A percentile compares a stretch with the other conserved stretches of the same genome.
Evolutionary conservation across 1,140 invertebrate genomes (phyloP).

Genomic region (Brachionus plicatilis): DNA sequence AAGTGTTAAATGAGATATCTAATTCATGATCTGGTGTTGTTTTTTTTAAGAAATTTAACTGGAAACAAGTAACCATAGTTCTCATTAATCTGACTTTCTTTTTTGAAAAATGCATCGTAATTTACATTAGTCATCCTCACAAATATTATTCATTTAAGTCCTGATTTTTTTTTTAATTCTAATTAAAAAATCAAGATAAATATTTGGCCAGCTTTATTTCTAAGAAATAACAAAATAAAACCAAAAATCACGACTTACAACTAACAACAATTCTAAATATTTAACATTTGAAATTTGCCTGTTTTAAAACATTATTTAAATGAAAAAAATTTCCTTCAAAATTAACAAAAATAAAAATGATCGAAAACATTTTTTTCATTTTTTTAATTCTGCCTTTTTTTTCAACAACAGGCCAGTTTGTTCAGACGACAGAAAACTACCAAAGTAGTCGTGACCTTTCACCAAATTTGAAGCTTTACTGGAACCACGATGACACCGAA

Average conservation of each 20-base stretch:
- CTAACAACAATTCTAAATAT: background rate
- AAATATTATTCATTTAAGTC: too few relatives aligned
- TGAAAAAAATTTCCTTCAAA: background rate
- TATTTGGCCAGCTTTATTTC: background rate
- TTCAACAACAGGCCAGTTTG: background rate
- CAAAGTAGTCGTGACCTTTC: background rate
- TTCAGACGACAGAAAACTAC: background rate
- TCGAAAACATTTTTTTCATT: background rate
- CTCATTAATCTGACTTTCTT: too few relatives aligned
- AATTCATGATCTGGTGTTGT: too few relatives aligned
- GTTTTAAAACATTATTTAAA: background rate
- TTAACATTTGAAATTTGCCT: slow-evolving; percentile 63
- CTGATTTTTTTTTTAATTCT: too few relatives aligned
- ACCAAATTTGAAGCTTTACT: background rate
- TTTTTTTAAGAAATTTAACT: too few relatives aligned
- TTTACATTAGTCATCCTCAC: too few relatives aligned
- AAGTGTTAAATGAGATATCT: too few relatives aligned
- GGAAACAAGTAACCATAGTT: too few relatives aligned
- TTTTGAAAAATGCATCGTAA: too few relatives aligned
- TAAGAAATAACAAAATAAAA: background rate
- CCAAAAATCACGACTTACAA: background rate
- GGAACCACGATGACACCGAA: background rate
- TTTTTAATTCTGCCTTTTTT: background rate
- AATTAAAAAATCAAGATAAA: too few relatives aligned
- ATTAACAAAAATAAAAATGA: background rate